phyloP scores from a whole-genome alignment of 1,140 invertebrate genomes.

The Dreissena polymorpha region DNA sequence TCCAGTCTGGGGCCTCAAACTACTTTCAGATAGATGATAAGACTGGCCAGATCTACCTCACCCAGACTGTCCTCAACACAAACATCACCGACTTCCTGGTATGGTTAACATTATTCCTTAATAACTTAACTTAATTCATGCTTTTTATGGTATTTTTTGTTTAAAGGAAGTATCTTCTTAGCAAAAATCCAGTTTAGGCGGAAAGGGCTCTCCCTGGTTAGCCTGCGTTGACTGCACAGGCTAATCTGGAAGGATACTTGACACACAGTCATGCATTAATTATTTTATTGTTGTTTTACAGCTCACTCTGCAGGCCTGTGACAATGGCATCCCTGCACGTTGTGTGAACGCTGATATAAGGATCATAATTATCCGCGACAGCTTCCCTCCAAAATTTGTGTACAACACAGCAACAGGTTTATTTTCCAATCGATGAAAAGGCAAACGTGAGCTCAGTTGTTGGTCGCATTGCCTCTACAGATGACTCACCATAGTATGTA shows the following conservation, averaged over 20 bases:
- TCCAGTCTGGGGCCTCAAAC: slow-evolving; percentile 34
- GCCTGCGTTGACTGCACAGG: too few relatives aligned
- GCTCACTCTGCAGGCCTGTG: slow-evolving; percentile 90
- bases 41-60: slow-evolving; percentile 32
- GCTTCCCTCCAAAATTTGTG: slow-evolving; percentile 90
- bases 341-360: slow-evolving; percentile 92
- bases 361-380: slow-evolving; percentile 85
- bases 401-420: slow-evolving; percentile 77
- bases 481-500: slow-evolving; percentile 46
- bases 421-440: slow-evolving; percentile 55
- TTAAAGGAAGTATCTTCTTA: too few relatives aligned
- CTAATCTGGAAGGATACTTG: too few relatives aligned
- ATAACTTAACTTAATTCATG: neutral
- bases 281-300: slow-evolving; percentile 60
- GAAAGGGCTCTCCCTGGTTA: too few relatives aligned
- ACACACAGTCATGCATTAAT: too few relatives aligned
- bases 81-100: slow-evolving; percentile 24
- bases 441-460: slow-evolving; percentile 16
- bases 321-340: slow-evolving; percentile 91
- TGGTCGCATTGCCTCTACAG: slow-evolving; percentile 43
- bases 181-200: too few relatives aligned
- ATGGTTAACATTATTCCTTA: neutral
- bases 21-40: slow-evolving; percentile 45
- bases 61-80: slow-evolving; percentile 4
- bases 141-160: too few relatives aligned